phyloP scores from a whole-genome alignment of 1,140 invertebrate species.

The Zaprionus tsacasi region DNA sequence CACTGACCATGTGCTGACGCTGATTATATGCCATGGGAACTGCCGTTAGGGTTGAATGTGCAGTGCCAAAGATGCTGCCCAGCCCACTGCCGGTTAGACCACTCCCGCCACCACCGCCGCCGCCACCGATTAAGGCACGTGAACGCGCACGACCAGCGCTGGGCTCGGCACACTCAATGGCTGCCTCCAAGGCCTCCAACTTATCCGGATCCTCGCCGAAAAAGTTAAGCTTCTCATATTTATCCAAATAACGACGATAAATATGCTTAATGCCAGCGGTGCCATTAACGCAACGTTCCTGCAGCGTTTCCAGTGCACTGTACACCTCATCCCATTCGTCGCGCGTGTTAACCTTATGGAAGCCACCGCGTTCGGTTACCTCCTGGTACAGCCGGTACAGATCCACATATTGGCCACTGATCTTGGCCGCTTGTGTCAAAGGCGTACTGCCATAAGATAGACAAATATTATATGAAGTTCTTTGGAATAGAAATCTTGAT shows the following conservation, averaged over 20 bases:
- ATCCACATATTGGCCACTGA: conserved; percentile 95
- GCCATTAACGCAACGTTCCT: conserved; percentile 93
- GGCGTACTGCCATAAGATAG: conserved; percentile 88
- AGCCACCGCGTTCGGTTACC: conserved; percentile 95
- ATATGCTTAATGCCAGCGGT: conserved; percentile 94
- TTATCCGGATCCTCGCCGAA: conserved; percentile 92
- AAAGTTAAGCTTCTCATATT: conserved; percentile 83
- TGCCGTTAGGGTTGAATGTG: conserved; percentile 88
- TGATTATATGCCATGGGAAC: conserved; percentile 93
- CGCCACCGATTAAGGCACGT: conserved; percentile 38
- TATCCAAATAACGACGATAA: conserved; percentile 92
- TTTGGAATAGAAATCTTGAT: neutral
- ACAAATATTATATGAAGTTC: conserved; percentile 14
- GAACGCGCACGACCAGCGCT: conserved; percentile 84
- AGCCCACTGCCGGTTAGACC: conserved; percentile 29
- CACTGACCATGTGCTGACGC: conserved; percentile 91
- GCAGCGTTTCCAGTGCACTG: conserved; percentile 89
- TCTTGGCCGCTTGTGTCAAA: conserved; percentile 90
- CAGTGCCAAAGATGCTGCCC: conserved; percentile 85
- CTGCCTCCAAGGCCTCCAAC: conserved; percentile 90
- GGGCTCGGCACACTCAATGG: conserved; percentile 80
- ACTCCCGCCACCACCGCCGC: conserved; percentile 28
- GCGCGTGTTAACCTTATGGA: conserved; percentile 93
- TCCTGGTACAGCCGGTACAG: conserved; percentile 95
- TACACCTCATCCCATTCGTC: conserved; percentile 93